Evolutionary conservation across 2,888 invertebrate species (phyloP).

Genomic region (Caenorhabditis doughertyi): DNA sequence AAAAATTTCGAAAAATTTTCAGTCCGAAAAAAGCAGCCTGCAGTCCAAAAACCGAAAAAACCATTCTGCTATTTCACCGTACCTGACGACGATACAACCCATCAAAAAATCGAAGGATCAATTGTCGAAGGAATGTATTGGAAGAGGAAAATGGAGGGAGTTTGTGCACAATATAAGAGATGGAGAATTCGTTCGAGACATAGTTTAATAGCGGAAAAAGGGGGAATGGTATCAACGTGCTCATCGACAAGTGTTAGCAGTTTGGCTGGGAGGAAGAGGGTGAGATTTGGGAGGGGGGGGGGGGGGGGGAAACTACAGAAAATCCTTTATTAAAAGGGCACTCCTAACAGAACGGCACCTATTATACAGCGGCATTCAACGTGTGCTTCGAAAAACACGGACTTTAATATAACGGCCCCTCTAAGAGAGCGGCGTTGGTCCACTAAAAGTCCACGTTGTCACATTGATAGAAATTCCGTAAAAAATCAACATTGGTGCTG

Average conservation of each 20-base stretch:
- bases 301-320: no score
- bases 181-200: conserved; percentile 87
- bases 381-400: no score
- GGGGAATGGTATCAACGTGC: conserved; percentile 44
- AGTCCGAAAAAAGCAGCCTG: conserved; percentile 67
- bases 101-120: conserved; percentile 86
- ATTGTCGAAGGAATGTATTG: conserved; percentile 99
- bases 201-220: conserved; percentile 18
- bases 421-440: no score
- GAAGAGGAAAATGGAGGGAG: conserved; percentile 96
- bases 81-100: conserved; percentile 83
- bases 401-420: no score
- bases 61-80: conserved; percentile 83
- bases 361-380: no score
- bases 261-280: conserved; percentile 53
- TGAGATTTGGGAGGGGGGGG: conserved; percentile 12
- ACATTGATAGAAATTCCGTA: no score
- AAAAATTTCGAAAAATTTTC: no score
- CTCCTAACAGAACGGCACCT: no score
- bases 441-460: no score
- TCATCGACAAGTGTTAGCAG: conserved; percentile 58
- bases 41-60: conserved; percentile 75
- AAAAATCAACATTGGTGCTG: no score
- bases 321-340: no score
- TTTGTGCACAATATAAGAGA: conserved; percentile 98